Percentiles rank a stretch among this genome's conserved stretches.
phyloP scores from a whole-genome alignment of 2,797 vertebrate genomes.

The Rhinichthys osculus region DNA sequence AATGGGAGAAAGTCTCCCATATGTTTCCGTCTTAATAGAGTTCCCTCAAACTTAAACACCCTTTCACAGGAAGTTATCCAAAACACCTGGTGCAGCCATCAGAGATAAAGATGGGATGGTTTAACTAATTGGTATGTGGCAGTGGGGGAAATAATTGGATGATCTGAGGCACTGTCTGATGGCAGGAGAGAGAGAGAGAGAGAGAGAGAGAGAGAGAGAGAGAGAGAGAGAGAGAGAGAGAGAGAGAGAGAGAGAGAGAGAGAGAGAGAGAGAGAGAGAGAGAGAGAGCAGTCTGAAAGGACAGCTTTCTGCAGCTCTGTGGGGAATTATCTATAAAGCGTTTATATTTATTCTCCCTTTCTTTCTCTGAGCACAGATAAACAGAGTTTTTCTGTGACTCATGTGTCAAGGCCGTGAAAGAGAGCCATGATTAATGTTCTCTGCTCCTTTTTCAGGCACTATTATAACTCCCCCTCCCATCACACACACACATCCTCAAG shows the following conservation, averaged over 20 bases:
- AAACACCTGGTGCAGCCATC: slow-evolving; percentile 70
- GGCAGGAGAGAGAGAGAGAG: slow-evolving; percentile 66
- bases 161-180: slow-evolving; percentile 93
- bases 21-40: slow-evolving; percentile 46
- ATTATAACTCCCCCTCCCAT: slow-evolving; percentile 73
- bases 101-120: slow-evolving; percentile 74
- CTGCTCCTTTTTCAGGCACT: slow-evolving; percentile 80
- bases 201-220: too few species aligned
- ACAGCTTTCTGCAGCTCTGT: slow-evolving; percentile 76
- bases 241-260: too few species aligned
- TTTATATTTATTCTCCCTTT: slow-evolving; percentile 89
- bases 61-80: slow-evolving; percentile 69
- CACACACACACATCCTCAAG: slow-evolving; percentile 21
- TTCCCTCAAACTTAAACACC: slow-evolving; percentile 64
- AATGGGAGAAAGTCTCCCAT: slow-evolving; percentile 39
- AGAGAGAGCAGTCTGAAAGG: slow-evolving; percentile 43
- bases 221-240: slow-evolving; percentile 6
- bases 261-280: slow-evolving; percentile 60
- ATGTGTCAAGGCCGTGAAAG: slow-evolving; percentile 83
- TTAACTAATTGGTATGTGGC: slow-evolving; percentile 86
- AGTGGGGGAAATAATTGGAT: slow-evolving; percentile 90
- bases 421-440: slow-evolving; percentile 88
- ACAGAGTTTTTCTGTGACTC: slow-evolving; percentile 86
- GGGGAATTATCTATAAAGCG: slow-evolving; percentile 90
- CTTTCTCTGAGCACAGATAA: slow-evolving; percentile 79